These are phyloP conservation scores for Drosophila prostipennis DNA, from an alignment of 2,888 invertebrate genomes.

Conservation along the genomic window DNA sequence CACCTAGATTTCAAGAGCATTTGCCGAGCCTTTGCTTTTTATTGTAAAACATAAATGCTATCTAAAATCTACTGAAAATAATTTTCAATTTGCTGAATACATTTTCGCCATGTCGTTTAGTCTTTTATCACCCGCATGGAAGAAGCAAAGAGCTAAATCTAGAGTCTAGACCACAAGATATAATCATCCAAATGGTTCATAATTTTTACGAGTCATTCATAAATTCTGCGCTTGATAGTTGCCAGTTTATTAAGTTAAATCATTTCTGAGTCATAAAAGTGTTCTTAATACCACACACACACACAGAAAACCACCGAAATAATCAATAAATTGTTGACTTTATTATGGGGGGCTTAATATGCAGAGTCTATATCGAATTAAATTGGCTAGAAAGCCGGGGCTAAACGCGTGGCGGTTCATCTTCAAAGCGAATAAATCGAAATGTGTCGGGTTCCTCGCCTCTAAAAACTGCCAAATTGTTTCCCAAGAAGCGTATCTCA, in stretches of 20 bases:
- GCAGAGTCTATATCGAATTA: constrained; percentile 48
- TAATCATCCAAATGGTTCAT: constrained; percentile 17
- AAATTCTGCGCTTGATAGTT: constrained; percentile 27
- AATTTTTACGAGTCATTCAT: constrained; percentile 38
- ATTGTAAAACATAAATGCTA: constrained; percentile 18
- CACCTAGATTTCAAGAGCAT: background rate
- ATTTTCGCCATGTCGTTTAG: background rate
- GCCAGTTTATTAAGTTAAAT: constrained; percentile 30
- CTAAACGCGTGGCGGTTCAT: constrained; percentile 21
- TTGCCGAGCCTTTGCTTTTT: constrained; percentile 3
- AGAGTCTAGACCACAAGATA: constrained; percentile 5
- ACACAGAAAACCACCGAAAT: constrained; percentile 30
- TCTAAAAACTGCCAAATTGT: constrained; percentile 56
- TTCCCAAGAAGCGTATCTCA: constrained; percentile 54
- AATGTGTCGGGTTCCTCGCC: constrained; percentile 33
- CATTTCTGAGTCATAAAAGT: constrained; percentile 17
- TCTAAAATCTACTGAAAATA: constrained; percentile 15
- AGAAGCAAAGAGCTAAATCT: background rate
- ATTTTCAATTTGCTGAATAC: constrained; percentile 26
- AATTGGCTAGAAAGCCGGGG: constrained; percentile 25
- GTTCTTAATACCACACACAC: constrained; percentile 39
- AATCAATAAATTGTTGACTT: constrained; percentile 65
- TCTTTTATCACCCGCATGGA: constrained; percentile 11
- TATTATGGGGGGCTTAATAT: constrained; percentile 52
- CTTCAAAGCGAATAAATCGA: constrained; percentile 40